Evolutionary conservation across 2,888 invertebrate genomes (phyloP), one percentile per base, ranked within the genome.

Genomic region (Trypoxylon attenuatum): DNA sequence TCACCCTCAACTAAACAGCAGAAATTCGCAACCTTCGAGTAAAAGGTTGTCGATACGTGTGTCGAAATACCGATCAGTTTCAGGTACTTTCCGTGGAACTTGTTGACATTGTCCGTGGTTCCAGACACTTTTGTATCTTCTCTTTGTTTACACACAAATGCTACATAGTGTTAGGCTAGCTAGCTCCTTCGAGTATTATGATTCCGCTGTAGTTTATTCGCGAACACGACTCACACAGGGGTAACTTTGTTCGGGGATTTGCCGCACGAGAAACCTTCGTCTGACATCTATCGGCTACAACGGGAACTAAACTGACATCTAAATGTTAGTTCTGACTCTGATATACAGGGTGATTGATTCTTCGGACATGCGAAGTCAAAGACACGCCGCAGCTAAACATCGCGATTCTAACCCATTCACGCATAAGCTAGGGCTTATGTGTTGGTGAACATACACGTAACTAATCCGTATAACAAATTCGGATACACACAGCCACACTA

Each of bases 1-100:
- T 55, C 66, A 73, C 72, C 72, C 72, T 70, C 55, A 23, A 29
- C 13, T 10, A 42, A 53, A 53, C 18, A 61, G 52, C 25, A 52
- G 51, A 41, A 43, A 58, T 54, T 53, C 47, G 53, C 51, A 41
- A 58, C 46, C 50, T 53, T 52, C 16, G 39, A 45, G 41, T 45
- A 10, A 55, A 58, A 42, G 15, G 60, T 27, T 25, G 41, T 23
- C 39, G 43, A 55, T 10, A 13, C 58, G 42, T 27, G 27, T 51
- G 43, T 52, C 66, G 59, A 49, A 52, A 10, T 47, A 39, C 52
- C 39, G 49, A 56, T 33, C 27, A 23, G 33, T 33, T 56, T 42
- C 23, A 16, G 27, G 18, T 19, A 41, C 23, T 42, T 5, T 33
- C 16, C 39, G 29, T 27, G 15, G 2, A 21, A 15, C 27, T 33